Evolutionary conservation across 1,140 invertebrate genomes (phyloP).

Genomic region (Aphis gossypii): DNA sequence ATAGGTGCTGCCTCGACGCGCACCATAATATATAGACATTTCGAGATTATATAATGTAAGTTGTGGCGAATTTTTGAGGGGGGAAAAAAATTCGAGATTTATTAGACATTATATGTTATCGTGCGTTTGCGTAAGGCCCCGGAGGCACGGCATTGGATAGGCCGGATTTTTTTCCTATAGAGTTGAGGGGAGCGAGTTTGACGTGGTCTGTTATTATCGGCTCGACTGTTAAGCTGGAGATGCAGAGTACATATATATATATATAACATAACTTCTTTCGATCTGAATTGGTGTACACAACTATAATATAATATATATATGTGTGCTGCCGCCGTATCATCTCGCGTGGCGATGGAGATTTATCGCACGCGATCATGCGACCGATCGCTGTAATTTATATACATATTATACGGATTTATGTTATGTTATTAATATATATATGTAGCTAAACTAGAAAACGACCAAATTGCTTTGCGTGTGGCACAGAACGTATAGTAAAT

Average conservation of each 20-base stretch:
- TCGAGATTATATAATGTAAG: not conserved
- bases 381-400: slow-evolving; percentile 4
- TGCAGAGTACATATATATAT: not conserved
- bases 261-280: not conserved
- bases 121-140: not conserved
- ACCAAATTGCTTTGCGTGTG: not conserved
- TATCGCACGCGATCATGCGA: slow-evolving; percentile 23
- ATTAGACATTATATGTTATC: slow-evolving; percentile 7
- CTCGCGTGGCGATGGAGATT: slow-evolving; percentile 8
- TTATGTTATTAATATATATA: not conserved
- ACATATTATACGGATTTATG: not conserved
- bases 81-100: not conserved
- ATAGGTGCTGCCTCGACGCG: not conserved
- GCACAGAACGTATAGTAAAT: not conserved
- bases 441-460: not conserved
- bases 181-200: not conserved
- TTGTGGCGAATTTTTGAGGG: slow-evolving; percentile 18
- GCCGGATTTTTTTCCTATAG: not conserved
- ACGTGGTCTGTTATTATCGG: slow-evolving; percentile 28
- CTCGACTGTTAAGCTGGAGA: not conserved
- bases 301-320: not conserved
- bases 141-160: not conserved
- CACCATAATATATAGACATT: not conserved
- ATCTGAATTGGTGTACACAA: not conserved
- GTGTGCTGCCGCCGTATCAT: not conserved